phyloP scores from a whole-genome alignment of 2,888 invertebrate genomes.

The Drosophila barbarae region DNA sequence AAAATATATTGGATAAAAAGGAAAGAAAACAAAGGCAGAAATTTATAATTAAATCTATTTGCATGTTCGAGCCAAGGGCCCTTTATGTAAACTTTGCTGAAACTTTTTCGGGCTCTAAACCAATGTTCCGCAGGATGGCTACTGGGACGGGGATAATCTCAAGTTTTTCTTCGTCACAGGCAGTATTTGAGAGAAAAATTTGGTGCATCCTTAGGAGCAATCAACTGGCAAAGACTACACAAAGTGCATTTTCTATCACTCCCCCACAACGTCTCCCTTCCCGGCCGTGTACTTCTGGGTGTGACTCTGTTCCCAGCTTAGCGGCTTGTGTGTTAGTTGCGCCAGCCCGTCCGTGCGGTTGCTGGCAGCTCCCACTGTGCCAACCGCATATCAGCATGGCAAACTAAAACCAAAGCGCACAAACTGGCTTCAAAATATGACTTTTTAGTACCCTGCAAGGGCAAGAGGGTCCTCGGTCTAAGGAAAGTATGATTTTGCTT shows the following conservation, averaged over 20 bases:
- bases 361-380: slow-evolving; percentile 18
- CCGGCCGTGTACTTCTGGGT: slow-evolving; percentile 6
- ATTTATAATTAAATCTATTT: slow-evolving; percentile 33
- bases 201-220: slow-evolving; percentile 27
- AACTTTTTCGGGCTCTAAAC: slow-evolving; percentile 26
- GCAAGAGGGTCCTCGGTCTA: background rate
- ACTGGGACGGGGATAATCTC: background rate
- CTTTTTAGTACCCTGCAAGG: slow-evolving; percentile 15
- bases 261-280: background rate
- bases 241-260: slow-evolving; percentile 20
- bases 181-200: slow-evolving; percentile 14
- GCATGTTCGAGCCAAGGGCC: slow-evolving; percentile 13
- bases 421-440: slow-evolving; percentile 25
- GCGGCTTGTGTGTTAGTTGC: slow-evolving; percentile 13
- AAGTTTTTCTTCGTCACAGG: slow-evolving; percentile 17
- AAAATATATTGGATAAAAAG: slow-evolving; percentile 12
- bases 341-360: slow-evolving; percentile 16
- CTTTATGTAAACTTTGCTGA: slow-evolving; percentile 21
- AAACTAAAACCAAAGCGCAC: slow-evolving; percentile 27
- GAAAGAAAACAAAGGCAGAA: slow-evolving; percentile 18
- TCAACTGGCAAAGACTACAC: slow-evolving; percentile 23
- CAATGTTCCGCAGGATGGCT: slow-evolving; percentile 6
- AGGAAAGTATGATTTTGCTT: background rate
- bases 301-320: slow-evolving; percentile 20
- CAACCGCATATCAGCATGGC: slow-evolving; percentile 35